Evolutionary conservation across 2,888 invertebrate species (phyloP).

Genomic region (Metopia argyrocephala): DNA sequence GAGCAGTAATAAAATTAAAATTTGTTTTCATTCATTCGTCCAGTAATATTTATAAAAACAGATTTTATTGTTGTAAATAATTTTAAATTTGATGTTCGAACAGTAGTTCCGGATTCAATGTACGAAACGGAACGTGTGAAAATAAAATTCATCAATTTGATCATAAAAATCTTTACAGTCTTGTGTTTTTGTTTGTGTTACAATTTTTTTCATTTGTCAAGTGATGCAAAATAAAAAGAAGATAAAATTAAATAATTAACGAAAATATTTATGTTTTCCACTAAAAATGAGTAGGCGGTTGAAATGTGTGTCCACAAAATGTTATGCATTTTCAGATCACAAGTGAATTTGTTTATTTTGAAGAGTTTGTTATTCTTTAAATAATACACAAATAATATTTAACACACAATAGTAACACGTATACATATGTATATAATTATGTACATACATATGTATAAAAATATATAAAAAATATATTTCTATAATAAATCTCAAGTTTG

Average conservation of each 20-base stretch:
- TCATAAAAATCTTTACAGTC: slow-evolving; percentile 26
- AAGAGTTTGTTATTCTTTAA: slow-evolving; percentile 16
- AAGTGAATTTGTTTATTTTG: slow-evolving; percentile 3
- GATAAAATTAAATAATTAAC: background rate
- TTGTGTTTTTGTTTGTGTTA: background rate
- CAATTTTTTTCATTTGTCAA: slow-evolving; percentile 23
- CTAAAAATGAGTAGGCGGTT: slow-evolving; percentile 9
- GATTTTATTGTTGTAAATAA: slow-evolving; percentile 1
- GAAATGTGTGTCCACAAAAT: background rate
- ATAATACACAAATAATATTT: slow-evolving; percentile 9
- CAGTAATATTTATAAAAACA: slow-evolving; percentile 11
- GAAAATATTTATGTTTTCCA: background rate
- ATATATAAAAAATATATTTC: background rate
- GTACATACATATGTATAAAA: too few relatives aligned
- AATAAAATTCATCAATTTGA: slow-evolving; percentile 21
- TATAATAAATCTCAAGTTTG: slow-evolving; percentile 16
- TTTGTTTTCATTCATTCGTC: background rate
- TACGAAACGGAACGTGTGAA: slow-evolving; percentile 13
- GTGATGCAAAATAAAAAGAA: slow-evolving; percentile 14
- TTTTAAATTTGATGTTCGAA: slow-evolving; percentile 13
- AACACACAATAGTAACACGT: background rate
- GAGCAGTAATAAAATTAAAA: slow-evolving; percentile 8
- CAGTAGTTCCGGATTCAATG: slow-evolving; percentile 57
- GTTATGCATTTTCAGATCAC: background rate
- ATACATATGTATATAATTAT: background rate